Evolutionary conservation across 2,888 invertebrate genomes (phyloP).

Genomic region (Cheilosia vulpina): DNA sequence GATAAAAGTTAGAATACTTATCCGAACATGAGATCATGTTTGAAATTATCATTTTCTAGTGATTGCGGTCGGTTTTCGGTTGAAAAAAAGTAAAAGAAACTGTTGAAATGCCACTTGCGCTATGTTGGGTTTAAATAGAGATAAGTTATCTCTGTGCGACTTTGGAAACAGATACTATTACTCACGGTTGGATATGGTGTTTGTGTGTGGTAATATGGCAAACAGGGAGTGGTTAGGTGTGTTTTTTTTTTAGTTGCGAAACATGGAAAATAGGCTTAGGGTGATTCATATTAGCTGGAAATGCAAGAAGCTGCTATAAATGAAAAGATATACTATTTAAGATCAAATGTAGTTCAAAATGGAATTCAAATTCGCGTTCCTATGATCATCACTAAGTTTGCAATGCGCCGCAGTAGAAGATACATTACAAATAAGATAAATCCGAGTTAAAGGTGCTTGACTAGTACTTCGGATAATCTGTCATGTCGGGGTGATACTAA

Average conservation of each 20-base stretch:
- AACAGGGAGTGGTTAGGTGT: conserved; percentile 64
- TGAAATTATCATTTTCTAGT: conserved; percentile 3
- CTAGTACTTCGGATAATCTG: background rate
- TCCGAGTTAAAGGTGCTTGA: too few species aligned
- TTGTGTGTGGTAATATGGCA: conserved; percentile 26
- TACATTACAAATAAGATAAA: too few species aligned
- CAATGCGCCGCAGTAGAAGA: too few species aligned
- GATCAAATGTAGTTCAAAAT: background rate
- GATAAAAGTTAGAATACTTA: conserved; percentile 1
- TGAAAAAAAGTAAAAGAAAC: conserved; percentile 3
- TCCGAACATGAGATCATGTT: conserved; percentile 22
- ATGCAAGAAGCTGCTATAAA: background rate
- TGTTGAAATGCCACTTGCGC: conserved; percentile 33
- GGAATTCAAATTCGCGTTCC: too few species aligned
- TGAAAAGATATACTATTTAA: background rate
- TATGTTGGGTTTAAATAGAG: conserved; percentile 45
- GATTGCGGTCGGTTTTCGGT: background rate
- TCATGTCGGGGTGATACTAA: too few species aligned
- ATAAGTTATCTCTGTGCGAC: conserved; percentile 55
- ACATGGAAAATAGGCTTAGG: conserved; percentile 18
- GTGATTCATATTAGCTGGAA: background rate
- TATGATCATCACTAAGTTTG: too few species aligned
- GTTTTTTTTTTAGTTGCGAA: conserved; percentile 33
- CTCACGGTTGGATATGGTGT: conserved; percentile 29
- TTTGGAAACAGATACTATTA: conserved; percentile 50